phyloP scores from a whole-genome alignment of 1,140 invertebrate genomes.

The Parasteatoda tepidariorum region DNA sequence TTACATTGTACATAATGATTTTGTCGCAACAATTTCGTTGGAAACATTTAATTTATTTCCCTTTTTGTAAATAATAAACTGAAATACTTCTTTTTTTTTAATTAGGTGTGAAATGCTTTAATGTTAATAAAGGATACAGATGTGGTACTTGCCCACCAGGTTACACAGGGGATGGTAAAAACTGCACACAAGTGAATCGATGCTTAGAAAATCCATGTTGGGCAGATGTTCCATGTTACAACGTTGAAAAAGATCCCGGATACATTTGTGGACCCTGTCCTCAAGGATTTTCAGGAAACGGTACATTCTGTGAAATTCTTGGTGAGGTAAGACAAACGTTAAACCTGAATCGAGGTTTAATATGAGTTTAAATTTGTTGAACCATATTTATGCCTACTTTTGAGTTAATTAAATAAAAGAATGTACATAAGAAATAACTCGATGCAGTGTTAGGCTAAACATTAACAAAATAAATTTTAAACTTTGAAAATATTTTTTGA shows the following conservation, averaged over 20 bases:
- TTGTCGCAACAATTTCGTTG: no score
- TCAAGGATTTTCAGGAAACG: constrained; percentile 85
- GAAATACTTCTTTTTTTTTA: not conserved
- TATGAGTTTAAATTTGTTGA: no score
- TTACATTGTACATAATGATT: no score
- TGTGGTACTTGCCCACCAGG: constrained; percentile 88
- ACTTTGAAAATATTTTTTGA: no score
- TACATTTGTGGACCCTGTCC: constrained; percentile 82
- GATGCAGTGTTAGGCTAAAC: no score
- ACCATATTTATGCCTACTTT: no score
- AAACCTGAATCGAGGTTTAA: no score
- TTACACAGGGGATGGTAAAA: constrained; percentile 83
- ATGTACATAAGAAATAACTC: no score
- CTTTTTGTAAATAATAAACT: no score
- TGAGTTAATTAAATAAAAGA: no score
- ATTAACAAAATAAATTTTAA: no score
- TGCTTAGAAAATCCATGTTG: constrained; percentile 83
- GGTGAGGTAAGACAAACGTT: constrained; percentile 83
- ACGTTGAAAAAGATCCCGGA: constrained; percentile 76
- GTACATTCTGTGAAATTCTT: constrained; percentile 81
- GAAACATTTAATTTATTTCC: no score
- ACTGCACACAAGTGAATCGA: constrained; percentile 75
- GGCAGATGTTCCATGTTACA: constrained; percentile 77
- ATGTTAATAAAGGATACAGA: constrained; percentile 66
- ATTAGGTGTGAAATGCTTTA: constrained; percentile 39